Conservation (phyloP, 2,888 invertebrate species). For the Dolichomitus sp. region DNA sequence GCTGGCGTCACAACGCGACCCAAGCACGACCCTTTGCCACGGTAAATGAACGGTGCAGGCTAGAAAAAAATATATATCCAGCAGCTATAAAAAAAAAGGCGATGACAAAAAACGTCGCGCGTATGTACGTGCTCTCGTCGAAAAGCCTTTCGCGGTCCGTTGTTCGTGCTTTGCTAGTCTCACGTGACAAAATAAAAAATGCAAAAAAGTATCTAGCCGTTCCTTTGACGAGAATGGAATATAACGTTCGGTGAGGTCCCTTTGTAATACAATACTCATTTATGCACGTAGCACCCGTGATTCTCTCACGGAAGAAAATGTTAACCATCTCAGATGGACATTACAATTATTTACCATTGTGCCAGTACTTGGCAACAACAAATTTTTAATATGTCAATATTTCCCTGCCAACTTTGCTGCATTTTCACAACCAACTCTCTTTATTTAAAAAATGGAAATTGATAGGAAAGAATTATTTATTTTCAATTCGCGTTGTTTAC, state of each 20-base stretch:
- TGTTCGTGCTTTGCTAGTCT: conserved; percentile 62
- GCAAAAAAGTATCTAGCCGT: conserved; percentile 29
- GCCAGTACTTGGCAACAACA: no score
- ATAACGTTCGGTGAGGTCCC: conserved; percentile 8
- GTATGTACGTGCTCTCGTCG: conserved; percentile 47
- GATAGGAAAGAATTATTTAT: no score
- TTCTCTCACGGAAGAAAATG: neutral
- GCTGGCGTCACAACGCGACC: conserved; percentile 61
- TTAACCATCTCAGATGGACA: neutral
- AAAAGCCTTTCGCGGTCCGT: conserved; percentile 51
- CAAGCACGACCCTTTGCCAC: conserved; percentile 57
- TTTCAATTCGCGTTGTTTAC: no score
- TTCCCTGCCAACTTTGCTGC: neutral
- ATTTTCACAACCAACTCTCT: neutral
- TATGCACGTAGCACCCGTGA: conserved; percentile 43
- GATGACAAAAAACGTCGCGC: conserved; percentile 54
- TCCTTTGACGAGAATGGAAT: conserved; percentile 57
- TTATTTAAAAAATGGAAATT: no score
- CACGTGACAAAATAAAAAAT: conserved; percentile 63
- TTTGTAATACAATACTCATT: conserved; percentile 57
- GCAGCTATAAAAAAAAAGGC: conserved; percentile 44
- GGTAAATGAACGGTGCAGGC: conserved; percentile 63
- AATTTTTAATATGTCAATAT: neutral
- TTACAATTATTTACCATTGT: neutral
- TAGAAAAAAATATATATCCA: conserved; percentile 62